phyloP scores from a whole-genome alignment of 1,140 invertebrate genomes.

The Sesamia nonagrioides region DNA sequence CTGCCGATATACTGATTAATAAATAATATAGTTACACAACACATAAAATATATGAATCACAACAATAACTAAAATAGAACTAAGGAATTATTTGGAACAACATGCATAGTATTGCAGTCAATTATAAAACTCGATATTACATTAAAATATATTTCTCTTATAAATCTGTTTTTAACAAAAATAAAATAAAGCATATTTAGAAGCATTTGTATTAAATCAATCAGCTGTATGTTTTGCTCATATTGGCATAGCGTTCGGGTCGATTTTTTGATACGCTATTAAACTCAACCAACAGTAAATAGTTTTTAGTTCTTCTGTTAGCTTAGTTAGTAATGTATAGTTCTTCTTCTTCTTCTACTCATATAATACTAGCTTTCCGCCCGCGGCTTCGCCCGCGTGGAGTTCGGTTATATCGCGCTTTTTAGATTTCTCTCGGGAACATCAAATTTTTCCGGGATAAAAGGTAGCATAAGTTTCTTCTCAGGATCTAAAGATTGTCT shows the following conservation, averaged over 20 bases:
- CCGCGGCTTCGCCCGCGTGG: too few species aligned
- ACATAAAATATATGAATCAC: slow-evolving; percentile 44
- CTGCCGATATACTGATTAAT: slow-evolving; percentile 33
- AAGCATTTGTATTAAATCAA: neutral
- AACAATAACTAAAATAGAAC: slow-evolving; percentile 45
- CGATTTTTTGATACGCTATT: too few species aligned
- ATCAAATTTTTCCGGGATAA: too few species aligned
- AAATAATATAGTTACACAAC: slow-evolving; percentile 13
- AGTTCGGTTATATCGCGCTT: too few species aligned
- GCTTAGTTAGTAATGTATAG: too few species aligned
- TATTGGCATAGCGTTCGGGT: slow-evolving; percentile 3
- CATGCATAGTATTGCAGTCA: slow-evolving; percentile 10
- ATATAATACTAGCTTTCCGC: too few species aligned
- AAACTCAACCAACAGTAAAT: too few species aligned
- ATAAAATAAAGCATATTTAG: slow-evolving; percentile 16
- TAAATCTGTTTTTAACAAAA: slow-evolving; percentile 39
- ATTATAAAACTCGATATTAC: slow-evolving; percentile 26
- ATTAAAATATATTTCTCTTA: slow-evolving; percentile 36
- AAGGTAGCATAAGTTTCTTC: too few species aligned
- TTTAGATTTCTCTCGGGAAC: too few species aligned
- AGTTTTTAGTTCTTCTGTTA: too few species aligned
- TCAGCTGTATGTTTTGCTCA: neutral
- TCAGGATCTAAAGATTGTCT: too few species aligned
- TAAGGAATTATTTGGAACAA: slow-evolving; percentile 44
- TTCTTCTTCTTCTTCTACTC: too few species aligned